A percentile compares a stretch with the other conserved stretches of the same genome.
Evolutionary conservation across 2,888 invertebrate species (phyloP).

Genomic region (Flexamia atlantica): DNA sequence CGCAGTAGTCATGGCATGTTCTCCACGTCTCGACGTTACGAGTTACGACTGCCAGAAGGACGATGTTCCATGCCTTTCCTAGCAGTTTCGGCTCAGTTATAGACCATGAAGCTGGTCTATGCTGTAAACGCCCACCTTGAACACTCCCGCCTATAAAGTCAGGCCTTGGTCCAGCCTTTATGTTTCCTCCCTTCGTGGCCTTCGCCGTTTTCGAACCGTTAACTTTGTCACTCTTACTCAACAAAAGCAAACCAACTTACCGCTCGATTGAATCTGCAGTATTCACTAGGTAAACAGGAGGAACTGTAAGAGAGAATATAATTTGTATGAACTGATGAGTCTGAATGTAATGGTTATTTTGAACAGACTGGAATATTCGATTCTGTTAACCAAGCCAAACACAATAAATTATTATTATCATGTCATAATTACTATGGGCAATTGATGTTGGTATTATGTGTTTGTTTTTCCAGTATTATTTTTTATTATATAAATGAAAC

Average conservation of each 20-base stretch:
- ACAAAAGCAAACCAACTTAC: conserved; percentile 9
- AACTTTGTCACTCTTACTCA: conserved; percentile 21
- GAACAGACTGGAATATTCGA: too few species aligned
- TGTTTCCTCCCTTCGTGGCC: conserved; percentile 41
- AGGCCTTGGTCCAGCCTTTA: conserved; percentile 50
- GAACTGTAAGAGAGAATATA: too few species aligned
- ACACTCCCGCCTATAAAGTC: conserved; percentile 49
- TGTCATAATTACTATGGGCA: too few species aligned
- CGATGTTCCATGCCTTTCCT: background rate
- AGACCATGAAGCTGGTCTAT: conserved; percentile 49
- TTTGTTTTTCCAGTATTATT: too few species aligned
- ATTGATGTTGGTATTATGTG: too few species aligned
- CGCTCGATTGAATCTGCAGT: background rate
- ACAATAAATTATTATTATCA: too few species aligned
- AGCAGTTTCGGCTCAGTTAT: conserved; percentile 43
- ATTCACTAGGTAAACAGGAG: background rate
- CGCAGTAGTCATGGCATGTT: too few species aligned
- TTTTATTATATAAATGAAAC: too few species aligned
- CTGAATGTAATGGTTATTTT: too few species aligned
- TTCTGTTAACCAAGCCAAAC: too few species aligned
- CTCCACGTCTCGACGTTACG: background rate
- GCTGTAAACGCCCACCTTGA: conserved; percentile 37
- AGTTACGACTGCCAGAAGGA: conserved; percentile 6
- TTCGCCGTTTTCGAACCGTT: conserved; percentile 46
- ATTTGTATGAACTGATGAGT: too few species aligned